Conservation (phyloP, 2,888 invertebrate genomes). For the Diadromus collaris region DNA sequence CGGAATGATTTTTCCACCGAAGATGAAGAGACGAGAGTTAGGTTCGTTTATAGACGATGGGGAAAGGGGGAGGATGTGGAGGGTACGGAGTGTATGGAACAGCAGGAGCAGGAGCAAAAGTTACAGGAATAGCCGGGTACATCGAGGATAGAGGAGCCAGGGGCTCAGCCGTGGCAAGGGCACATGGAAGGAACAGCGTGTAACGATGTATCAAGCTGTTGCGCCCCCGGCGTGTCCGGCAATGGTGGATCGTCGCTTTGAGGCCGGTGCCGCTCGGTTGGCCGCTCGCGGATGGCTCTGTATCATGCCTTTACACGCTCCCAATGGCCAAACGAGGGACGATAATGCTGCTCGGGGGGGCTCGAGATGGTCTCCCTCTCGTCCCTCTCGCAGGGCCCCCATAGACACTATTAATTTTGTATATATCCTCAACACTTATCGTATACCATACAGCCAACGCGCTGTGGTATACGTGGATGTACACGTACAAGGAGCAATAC, state of each 20-base stretch:
- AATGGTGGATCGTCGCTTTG: conserved; percentile 78
- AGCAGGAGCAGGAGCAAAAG: conserved; percentile 28
- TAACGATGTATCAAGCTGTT: conserved; percentile 80
- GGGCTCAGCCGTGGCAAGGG: conserved; percentile 58
- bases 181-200: conserved; percentile 77
- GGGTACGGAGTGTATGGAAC: conserved; percentile 41
- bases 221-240: conserved; percentile 79
- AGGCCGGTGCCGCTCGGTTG: conserved; percentile 69
- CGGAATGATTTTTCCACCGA: not conserved
- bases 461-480: conserved; percentile 20
- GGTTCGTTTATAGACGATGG: not conserved
- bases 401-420: conserved; percentile 79
- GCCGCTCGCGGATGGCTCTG: conserved; percentile 71
- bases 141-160: conserved; percentile 18
- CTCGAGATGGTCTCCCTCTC: conserved; percentile 55
- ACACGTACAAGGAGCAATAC: conserved; percentile 34
- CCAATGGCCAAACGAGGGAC: conserved; percentile 78
- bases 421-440: conserved; percentile 67
- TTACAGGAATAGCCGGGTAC: conserved; percentile 30
- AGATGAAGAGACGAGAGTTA: not conserved
- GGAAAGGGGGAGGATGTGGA: not conserved
- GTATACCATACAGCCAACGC: conserved; percentile 52
- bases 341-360: conserved; percentile 70
- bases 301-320: conserved; percentile 77
- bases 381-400: conserved; percentile 73